Evolutionary conservation across 2,888 invertebrate genomes (phyloP).

Genomic region (Noctua janthe): DNA sequence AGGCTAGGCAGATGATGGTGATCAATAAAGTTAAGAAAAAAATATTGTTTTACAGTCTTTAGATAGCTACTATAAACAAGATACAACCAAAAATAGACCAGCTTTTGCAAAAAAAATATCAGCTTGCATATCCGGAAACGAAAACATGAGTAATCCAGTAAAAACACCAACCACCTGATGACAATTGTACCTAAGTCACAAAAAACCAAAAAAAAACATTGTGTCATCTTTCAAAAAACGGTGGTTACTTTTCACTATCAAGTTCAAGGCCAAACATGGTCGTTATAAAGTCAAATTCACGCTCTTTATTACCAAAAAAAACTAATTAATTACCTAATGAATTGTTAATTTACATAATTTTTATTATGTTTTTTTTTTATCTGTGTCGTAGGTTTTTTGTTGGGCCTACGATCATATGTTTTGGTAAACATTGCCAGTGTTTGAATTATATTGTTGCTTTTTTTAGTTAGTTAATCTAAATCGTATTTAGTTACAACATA

Average conservation of each 20-base stretch:
- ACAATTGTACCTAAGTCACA: not conserved
- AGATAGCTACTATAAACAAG: not conserved
- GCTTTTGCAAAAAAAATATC: not conserved
- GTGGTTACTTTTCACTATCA: constrained; percentile 35
- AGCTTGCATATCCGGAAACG: not conserved
- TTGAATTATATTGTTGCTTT: constrained; percentile 30
- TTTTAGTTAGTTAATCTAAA: not conserved
- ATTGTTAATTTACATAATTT: constrained; percentile 62
- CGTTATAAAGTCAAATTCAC: constrained; percentile 41
- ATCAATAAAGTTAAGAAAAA: no score
- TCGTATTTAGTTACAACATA: constrained; percentile 15
- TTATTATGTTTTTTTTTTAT: constrained; percentile 53
- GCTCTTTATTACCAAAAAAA: constrained; percentile 38
- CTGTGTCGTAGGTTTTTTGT: constrained; percentile 52
- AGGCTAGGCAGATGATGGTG: no score
- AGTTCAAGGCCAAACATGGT: constrained; percentile 39
- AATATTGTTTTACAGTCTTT: not conserved
- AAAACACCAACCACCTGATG: not conserved
- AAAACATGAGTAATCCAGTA: not conserved
- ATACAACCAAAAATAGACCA: not conserved
- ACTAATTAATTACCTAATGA: constrained; percentile 45
- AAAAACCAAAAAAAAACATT: constrained; percentile 21
- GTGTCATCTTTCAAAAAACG: constrained; percentile 38
- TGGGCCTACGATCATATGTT: constrained; percentile 51
- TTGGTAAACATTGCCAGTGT: constrained; percentile 49